phyloP scores from a whole-genome alignment of 1,140 invertebrate genomes.

The Macrotrachela quadricornifera region DNA sequence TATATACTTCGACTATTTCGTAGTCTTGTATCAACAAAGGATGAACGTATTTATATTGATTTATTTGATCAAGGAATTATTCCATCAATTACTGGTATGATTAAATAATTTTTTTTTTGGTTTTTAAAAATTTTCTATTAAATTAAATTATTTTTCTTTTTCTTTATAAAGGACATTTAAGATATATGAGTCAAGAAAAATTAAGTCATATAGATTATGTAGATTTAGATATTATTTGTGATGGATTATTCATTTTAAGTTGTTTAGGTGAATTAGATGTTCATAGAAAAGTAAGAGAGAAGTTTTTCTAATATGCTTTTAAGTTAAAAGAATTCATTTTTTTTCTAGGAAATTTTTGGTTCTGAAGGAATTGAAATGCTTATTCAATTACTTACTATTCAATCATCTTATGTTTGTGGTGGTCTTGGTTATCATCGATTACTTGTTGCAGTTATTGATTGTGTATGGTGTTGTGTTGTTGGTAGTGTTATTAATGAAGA shows the following conservation, averaged over 20 bases:
- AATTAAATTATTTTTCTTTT: too few species aligned
- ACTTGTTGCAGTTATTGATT: conserved; percentile 19
- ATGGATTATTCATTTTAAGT: conserved; percentile 26
- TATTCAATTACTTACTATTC: conserved; percentile 21
- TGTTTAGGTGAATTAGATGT: conserved; percentile 27
- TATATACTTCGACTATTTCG: conserved; percentile 23
- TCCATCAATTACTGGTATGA: conserved; percentile 17
- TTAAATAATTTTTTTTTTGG: too few species aligned
- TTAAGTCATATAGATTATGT: conserved; percentile 10
- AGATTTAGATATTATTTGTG: conserved; percentile 29
- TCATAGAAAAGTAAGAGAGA: conserved; percentile 21
- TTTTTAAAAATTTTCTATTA: too few species aligned
- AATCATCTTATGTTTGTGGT: conserved; percentile 20
- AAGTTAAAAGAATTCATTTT: not conserved
- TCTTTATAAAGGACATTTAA: too few species aligned
- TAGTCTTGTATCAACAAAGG: conserved; percentile 23
- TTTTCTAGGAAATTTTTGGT: conserved; percentile 23
- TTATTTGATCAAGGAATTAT: conserved; percentile 27
- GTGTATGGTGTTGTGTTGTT: conserved; percentile 26
- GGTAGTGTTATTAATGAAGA: conserved; percentile 27
- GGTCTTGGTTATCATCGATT: conserved; percentile 28
- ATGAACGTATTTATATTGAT: conserved; percentile 22
- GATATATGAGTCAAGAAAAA: not conserved
- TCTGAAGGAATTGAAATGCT: conserved; percentile 22
- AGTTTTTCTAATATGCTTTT: not conserved